A percentile compares a stretch with the other conserved stretches of the same genome.
phyloP scores from a whole-genome alignment of 2,888 invertebrate species.

The Plusia festucae region DNA sequence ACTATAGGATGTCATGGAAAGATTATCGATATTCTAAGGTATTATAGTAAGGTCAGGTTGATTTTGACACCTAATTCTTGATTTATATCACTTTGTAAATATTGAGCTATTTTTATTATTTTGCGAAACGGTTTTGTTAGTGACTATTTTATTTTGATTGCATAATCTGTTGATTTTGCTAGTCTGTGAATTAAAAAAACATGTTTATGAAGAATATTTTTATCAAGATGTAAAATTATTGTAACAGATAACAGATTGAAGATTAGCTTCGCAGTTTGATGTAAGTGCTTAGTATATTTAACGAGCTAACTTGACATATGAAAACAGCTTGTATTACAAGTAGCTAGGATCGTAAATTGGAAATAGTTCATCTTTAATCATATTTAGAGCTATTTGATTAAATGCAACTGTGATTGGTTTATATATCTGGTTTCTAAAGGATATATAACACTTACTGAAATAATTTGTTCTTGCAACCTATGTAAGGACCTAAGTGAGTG shows the following conservation, averaged over 20 bases:
- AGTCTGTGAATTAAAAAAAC: no score
- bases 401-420: not conserved
- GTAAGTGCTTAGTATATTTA: not conserved
- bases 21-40: not conserved
- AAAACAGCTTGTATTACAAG: not conserved
- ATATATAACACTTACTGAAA: not conserved
- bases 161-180: no score
- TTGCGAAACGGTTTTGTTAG: no score
- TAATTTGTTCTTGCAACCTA: no score
- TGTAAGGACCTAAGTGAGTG: no score
- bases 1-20: constrained; percentile 20
- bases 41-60: not conserved
- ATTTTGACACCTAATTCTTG: not conserved
- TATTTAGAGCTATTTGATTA: not conserved
- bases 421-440: constrained; percentile 1
- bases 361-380: constrained; percentile 2
- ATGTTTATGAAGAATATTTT: no score
- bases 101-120: no score
- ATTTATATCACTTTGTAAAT: not conserved
- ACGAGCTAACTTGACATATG: not conserved
- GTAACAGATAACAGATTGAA: no score
- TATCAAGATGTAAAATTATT: no score
- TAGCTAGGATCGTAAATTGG: not conserved
- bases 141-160: no score
- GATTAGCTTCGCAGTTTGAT: no score